Evolutionary conservation across 2,113 vertebrate genomes (phyloP), one percentile per base, ranked within the genome.

Genomic region (Felis chaus): DNA sequence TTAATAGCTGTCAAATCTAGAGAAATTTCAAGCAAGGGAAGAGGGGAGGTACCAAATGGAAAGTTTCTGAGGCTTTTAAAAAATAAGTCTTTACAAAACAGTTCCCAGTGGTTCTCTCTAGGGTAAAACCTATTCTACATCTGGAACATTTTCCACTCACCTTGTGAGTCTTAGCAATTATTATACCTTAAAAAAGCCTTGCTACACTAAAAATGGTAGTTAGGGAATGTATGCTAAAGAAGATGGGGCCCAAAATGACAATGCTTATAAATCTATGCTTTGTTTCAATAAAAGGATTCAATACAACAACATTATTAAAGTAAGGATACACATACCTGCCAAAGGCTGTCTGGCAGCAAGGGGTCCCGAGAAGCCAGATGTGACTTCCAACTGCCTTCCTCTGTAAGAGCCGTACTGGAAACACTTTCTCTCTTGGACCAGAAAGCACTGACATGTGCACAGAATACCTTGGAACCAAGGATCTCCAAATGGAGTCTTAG

Each of bases 1-100:
- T 96, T 96, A 96, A 92, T 82, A 95, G 93, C 63, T 97, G 96
- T 97, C 94, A 97, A 82, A 79, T 87, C 68, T 79, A 82, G 84
- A 96, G 87, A 97, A 94, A 94, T 95, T 83, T 97, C 92, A 85
- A 96, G 76, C 57, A 80, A 92, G 19, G 29, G 48, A 84, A 92
- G 86, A 93, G 5, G 45, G 33, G 31, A 92, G 84, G 69, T 88
- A 39, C 36, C 89, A 90, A 90, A 61, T 84, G 69, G 41, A 88
- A 96, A 96, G 27, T 85, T 95, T 92, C 55, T 89, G 80, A 96
- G 39, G 36, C 45, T 97, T 36, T 94, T 95, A 73, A 50, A 76
- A 96, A 94, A 83, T 53, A 80, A 81, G 15, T 71, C 33, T 39
- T 94, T 86, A 61, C 27, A 71, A 76, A 94, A 78, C 15, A 73